A percentile compares a stretch with the other conserved stretches of the same genome.
phyloP scores from a whole-genome alignment of 2,113 vertebrate species.

The Pachypanchax playfairii region DNA sequence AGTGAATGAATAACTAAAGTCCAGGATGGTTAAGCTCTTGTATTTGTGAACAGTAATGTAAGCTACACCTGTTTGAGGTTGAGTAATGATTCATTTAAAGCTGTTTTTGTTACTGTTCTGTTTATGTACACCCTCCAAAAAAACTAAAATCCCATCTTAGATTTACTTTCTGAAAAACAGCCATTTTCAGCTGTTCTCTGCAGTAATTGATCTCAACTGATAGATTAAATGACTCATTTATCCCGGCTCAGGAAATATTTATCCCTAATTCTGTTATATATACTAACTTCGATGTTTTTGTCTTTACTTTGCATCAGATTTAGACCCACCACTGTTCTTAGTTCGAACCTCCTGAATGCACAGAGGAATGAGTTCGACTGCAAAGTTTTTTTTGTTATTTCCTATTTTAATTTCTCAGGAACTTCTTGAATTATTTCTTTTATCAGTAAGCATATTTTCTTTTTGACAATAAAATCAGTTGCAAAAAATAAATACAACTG shows the following conservation, averaged over 20 bases:
- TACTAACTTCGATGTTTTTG: background rate
- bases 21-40: slow-evolving; percentile 57
- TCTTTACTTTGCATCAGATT: too few relatives aligned
- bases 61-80: slow-evolving; percentile 63
- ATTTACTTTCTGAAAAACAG: slow-evolving; percentile 3
- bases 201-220: background rate
- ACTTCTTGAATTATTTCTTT: slow-evolving; percentile 49
- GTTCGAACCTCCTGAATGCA: slow-evolving; percentile 34
- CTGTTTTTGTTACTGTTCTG: slow-evolving; percentile 6
- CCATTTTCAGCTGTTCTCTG: background rate
- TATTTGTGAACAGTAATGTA: slow-evolving; percentile 49
- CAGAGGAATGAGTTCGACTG: slow-evolving; percentile 20
- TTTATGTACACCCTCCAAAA: background rate
- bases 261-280: slow-evolving; percentile 7
- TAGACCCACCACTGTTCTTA: background rate
- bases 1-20: slow-evolving; percentile 47
- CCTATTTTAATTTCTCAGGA: slow-evolving; percentile 65
- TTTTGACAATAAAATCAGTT: slow-evolving; percentile 67
- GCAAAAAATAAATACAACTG: slow-evolving; percentile 1
- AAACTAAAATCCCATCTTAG: background rate
- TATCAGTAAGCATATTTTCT: slow-evolving; percentile 36
- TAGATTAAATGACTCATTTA: slow-evolving; percentile 28
- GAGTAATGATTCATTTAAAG: slow-evolving; percentile 19
- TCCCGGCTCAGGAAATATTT: slow-evolving; percentile 53
- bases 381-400: slow-evolving; percentile 22